phyloP scores from a whole-genome alignment of 2,888 invertebrate species.

The Drosophila koepferae region DNA sequence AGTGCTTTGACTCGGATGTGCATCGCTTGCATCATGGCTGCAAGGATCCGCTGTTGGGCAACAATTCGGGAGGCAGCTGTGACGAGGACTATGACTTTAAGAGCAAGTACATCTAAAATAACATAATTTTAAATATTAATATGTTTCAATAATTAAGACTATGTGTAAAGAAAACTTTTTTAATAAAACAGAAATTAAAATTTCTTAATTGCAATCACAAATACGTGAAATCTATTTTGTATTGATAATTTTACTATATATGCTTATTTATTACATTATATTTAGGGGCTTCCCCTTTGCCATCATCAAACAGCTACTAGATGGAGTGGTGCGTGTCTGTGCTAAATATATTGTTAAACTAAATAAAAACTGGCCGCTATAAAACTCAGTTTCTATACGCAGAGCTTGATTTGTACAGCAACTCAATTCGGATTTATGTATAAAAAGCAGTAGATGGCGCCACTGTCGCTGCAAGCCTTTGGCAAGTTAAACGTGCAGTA shows the following conservation, averaged over 20 bases:
- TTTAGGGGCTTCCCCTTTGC: neutral
- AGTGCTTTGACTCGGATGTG: slow-evolving; percentile 69
- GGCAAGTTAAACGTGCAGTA: slow-evolving; percentile 1
- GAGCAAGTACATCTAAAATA: slow-evolving; percentile 72
- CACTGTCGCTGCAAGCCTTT: neutral
- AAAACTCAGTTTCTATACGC: neutral
- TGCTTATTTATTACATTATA: neutral
- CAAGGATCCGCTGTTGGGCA: slow-evolving; percentile 66
- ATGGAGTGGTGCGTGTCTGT: neutral
- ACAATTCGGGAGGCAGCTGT: slow-evolving; percentile 65
- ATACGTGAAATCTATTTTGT: neutral
- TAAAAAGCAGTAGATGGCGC: slow-evolving; percentile 16
- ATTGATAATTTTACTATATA: too few relatives aligned
- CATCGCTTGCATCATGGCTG: slow-evolving; percentile 76
- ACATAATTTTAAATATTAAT: slow-evolving; percentile 1
- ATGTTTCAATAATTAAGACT: slow-evolving; percentile 14
- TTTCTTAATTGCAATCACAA: neutral
- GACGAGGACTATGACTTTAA: slow-evolving; percentile 83
- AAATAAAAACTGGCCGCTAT: neutral
- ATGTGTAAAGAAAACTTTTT: neutral
- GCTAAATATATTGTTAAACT: neutral
- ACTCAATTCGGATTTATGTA: neutral
- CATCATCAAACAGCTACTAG: neutral
- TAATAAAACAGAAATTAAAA: neutral
- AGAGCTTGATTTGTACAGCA: neutral